phyloP scores from a whole-genome alignment of 2,888 invertebrate species.

The Agrypnus murinus region DNA sequence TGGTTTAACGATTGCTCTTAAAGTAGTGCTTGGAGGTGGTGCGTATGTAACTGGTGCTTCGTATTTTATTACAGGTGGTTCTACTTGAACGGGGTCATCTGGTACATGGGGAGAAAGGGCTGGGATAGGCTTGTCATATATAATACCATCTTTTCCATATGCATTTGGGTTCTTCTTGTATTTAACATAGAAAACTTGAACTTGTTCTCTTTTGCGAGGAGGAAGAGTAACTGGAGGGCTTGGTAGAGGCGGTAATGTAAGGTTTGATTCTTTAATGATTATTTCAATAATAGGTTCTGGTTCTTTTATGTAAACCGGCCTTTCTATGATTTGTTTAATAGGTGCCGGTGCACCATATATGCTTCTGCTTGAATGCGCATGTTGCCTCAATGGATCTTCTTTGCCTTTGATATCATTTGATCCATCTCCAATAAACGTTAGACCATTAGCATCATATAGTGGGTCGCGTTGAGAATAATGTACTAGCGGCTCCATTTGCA shows the following conservation, averaged over 20 bases:
- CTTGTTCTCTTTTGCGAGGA: conserved; percentile 84
- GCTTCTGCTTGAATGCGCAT: conserved; percentile 71
- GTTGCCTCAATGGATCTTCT: conserved; percentile 68
- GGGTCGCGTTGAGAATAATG: conserved; percentile 88
- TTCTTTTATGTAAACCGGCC: conserved; percentile 77
- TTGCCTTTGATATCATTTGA: conserved; percentile 73
- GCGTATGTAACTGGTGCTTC: conserved; percentile 62
- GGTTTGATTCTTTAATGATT: conserved; percentile 92
- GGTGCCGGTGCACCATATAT: conserved; percentile 71
- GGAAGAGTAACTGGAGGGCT: conserved; percentile 73
- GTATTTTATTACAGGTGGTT: conserved; percentile 72
- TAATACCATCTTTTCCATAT: conserved; percentile 80
- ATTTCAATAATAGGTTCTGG: conserved; percentile 95
- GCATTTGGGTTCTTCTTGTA: conserved; percentile 89
- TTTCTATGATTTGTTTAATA: conserved; percentile 65
- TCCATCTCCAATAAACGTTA: conserved; percentile 66
- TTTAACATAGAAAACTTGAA: conserved; percentile 93
- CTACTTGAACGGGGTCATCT: conserved; percentile 73
- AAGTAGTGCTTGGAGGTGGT: conserved; percentile 82
- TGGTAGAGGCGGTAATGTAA: conserved; percentile 81
- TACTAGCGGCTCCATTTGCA: conserved; percentile 86
- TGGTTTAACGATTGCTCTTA: conserved; percentile 89
- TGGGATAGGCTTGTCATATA: conserved; percentile 87
- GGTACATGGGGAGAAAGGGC: conserved; percentile 82
- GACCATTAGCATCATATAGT: conserved; percentile 77